phyloP scores from a whole-genome alignment of 2,888 invertebrate genomes.

The Zygogramma bicolorata region DNA sequence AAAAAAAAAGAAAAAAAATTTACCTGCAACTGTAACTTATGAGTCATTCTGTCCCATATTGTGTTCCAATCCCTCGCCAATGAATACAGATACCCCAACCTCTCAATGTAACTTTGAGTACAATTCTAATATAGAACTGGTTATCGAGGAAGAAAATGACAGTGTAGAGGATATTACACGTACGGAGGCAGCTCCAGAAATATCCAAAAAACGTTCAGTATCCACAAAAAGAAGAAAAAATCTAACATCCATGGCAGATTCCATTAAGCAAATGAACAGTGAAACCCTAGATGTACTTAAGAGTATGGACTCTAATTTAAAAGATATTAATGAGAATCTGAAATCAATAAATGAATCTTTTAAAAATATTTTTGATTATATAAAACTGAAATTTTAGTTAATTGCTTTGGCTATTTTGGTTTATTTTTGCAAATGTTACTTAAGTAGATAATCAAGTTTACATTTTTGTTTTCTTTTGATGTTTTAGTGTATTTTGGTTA shows the following conservation, averaged over 20 bases:
- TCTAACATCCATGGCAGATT: not conserved
- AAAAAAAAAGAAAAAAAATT: not conserved
- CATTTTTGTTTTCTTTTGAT: too few species aligned
- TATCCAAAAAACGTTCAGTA: not conserved
- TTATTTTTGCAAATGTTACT: not conserved
- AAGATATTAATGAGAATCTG: constrained; percentile 3
- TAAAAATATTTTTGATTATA: not conserved
- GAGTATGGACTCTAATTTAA: constrained; percentile 4
- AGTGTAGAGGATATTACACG: not conserved
- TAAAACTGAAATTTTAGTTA: constrained; percentile 4
- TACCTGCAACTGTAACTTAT: too few species aligned
- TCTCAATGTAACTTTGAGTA: not conserved
- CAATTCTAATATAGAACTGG: constrained; percentile 4
- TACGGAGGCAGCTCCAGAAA: constrained; percentile 5
- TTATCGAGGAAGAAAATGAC: not conserved
- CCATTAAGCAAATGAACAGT: not conserved
- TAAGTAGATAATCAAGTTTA: too few species aligned
- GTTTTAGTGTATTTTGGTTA: too few species aligned
- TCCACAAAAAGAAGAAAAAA: constrained; percentile 8
- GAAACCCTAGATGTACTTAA: constrained; percentile 3
- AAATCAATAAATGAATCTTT: constrained; percentile 5
- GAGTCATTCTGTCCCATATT: not conserved
- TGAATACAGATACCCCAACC: constrained; percentile 5
- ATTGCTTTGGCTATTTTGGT: constrained; percentile 2
- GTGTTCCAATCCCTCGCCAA: not conserved